phyloP scores from a whole-genome alignment of 2,113 vertebrate genomes.

The Equus przewalskii region DNA sequence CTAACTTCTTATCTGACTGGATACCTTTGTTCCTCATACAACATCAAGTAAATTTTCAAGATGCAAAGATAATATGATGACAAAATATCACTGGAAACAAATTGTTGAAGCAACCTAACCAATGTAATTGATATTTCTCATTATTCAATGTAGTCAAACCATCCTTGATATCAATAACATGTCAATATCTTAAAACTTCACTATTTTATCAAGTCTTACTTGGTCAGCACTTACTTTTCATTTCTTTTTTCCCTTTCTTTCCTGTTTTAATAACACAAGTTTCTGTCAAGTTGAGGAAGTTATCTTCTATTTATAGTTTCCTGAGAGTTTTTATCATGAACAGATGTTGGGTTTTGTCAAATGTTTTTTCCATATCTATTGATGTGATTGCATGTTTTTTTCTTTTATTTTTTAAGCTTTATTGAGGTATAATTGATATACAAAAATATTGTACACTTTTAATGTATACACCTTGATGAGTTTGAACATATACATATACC shows the following conservation, averaged over 20 bases:
- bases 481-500: background rate
- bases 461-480: background rate
- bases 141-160: background rate
- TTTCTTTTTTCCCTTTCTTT: background rate
- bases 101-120: background rate
- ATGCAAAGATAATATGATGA: background rate
- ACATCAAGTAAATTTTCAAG: background rate
- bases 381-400: background rate
- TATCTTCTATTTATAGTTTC: background rate
- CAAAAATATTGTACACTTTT: background rate
- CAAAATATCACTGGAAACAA: background rate
- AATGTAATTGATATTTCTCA: background rate
- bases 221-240: background rate
- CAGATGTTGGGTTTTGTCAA: background rate
- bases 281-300: background rate
- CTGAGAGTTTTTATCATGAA: background rate
- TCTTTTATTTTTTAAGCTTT: background rate
- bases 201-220: background rate
- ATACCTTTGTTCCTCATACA: background rate
- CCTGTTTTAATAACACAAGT: background rate
- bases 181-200: background rate
- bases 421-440: background rate
- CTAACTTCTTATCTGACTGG: background rate
- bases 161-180: background rate
- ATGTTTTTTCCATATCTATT: background rate